Conservation (phyloP, 2,888 invertebrate species). For the Chymomyza procnemis region DNA sequence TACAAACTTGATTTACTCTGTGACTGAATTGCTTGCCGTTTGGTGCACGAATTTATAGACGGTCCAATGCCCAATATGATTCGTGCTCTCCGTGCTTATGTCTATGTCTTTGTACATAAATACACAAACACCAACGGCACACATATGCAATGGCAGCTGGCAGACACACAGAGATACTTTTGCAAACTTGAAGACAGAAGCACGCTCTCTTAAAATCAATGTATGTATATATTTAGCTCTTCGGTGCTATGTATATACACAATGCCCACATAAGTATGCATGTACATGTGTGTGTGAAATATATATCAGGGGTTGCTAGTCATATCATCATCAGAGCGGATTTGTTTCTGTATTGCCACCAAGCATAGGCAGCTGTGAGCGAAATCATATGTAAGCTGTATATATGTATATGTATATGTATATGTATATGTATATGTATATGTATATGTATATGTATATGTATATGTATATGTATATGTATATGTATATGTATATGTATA, state of each 20-base stretch:
- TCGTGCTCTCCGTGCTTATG: neutral
- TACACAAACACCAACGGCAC: neutral
- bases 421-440: neutral
- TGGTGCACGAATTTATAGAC: constrained; percentile 58
- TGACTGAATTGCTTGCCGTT: constrained; percentile 43
- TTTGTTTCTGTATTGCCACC: too few species aligned
- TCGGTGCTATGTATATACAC: neutral
- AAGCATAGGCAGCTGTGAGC: too few species aligned
- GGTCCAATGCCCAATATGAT: constrained; percentile 5
- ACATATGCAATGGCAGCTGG: neutral
- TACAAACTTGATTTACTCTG: constrained; percentile 34
- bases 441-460: too few species aligned
- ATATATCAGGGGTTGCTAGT: too few species aligned
- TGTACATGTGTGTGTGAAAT: too few species aligned
- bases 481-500: too few species aligned
- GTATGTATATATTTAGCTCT: neutral
- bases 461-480: too few species aligned
- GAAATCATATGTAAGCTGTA: constrained; percentile 28
- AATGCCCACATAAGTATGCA: neutral
- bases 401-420: neutral
- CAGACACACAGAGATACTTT: neutral
- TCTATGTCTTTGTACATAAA: neutral
- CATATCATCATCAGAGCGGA: too few species aligned
- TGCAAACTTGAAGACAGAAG: neutral
- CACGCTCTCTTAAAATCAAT: neutral